phyloP scores from a whole-genome alignment of 2,888 invertebrate genomes.

The Acrocyrtus sp. region DNA sequence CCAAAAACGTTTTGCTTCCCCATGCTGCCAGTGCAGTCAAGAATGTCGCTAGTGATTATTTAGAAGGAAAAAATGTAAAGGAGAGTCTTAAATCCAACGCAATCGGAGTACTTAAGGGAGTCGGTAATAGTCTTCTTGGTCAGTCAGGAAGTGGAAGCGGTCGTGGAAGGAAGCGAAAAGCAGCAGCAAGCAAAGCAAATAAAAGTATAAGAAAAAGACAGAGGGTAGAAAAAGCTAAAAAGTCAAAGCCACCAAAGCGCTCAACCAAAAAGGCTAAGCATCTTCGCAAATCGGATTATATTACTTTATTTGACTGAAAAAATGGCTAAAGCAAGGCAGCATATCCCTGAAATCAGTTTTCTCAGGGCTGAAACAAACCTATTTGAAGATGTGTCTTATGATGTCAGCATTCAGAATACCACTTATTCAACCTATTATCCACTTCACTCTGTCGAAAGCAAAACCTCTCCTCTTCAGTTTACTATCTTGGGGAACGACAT shows the following conservation, averaged over 20 bases:
- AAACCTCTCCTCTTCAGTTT: not conserved
- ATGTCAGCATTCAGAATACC: constrained; percentile 11
- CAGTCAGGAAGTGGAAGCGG: not conserved
- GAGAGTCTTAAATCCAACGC: constrained; percentile 4
- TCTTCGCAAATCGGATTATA: no score
- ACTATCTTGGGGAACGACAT: constrained; percentile 3
- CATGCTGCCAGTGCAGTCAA: not conserved
- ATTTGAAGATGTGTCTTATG: constrained; percentile 4
- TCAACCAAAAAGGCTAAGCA: no score
- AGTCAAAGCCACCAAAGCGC: not conserved
- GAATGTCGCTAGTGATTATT: not conserved
- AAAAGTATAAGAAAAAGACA: not conserved
- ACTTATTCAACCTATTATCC: not conserved
- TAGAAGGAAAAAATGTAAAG: not conserved
- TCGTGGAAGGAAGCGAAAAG: constrained; percentile 5
- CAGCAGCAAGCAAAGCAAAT: not conserved
- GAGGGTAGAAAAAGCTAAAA: not conserved
- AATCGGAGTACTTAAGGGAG: constrained; percentile 7
- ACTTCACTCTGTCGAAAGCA: constrained; percentile 4
- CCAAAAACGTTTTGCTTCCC: not conserved
- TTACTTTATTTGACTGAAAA: constrained; percentile 9
- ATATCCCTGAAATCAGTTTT: not conserved
- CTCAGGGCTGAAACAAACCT: not conserved
- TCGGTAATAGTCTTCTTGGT: not conserved
- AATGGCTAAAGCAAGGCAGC: no score